These are phyloP conservation scores for Papilio polytes DNA, from an alignment of 1,140 invertebrate species.

Conservation along the genomic window DNA sequence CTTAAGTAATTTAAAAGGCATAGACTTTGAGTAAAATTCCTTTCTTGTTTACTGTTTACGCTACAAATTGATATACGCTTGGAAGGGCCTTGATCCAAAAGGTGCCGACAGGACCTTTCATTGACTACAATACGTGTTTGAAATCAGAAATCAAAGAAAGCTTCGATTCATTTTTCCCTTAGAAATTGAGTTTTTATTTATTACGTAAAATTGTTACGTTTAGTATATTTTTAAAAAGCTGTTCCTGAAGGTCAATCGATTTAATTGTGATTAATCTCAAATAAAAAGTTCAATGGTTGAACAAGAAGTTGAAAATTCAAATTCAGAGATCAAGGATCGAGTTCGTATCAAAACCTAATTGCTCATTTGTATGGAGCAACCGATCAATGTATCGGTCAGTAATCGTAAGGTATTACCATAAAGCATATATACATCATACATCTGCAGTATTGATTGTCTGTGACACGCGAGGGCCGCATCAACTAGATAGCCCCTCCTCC, in stretches of 20 bases:
- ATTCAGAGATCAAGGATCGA: too few relatives aligned
- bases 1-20: not conserved
- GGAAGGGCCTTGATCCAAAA: slow-evolving; percentile 18
- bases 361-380: not conserved
- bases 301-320: not conserved
- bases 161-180: not conserved
- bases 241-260: too few relatives aligned
- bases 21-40: not conserved
- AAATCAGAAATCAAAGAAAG: slow-evolving; percentile 1
- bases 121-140: slow-evolving; percentile 1
- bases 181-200: not conserved
- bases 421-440: not conserved
- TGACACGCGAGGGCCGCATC: slow-evolving; percentile 15
- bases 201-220: too few relatives aligned
- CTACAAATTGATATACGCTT: not conserved
- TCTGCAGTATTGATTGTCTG: slow-evolving; percentile 11
- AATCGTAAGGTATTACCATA: not conserved
- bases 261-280: too few relatives aligned
- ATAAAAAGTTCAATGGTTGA: not conserved
- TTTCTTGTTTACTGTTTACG: not conserved
- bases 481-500: slow-evolving; percentile 9
- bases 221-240: too few relatives aligned
- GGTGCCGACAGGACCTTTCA: slow-evolving; percentile 8
- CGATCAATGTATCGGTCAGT: not conserved
- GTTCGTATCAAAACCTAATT: not conserved